Base-by-base conservation (phyloP, 2,888 invertebrate genomes). In the Caradrina clavipalpis region DNA sequence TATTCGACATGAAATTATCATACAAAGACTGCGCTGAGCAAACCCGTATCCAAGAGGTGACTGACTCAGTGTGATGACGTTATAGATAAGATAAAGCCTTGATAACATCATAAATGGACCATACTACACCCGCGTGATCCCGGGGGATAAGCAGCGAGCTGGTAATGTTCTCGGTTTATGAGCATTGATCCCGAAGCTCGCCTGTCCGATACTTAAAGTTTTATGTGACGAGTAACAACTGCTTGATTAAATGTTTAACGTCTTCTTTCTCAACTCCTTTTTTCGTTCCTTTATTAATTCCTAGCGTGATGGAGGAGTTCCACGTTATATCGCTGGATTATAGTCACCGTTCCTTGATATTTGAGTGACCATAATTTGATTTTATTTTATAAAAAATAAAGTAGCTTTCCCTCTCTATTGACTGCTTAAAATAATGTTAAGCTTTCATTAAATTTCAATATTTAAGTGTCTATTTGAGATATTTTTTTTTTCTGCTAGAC, bases 191-290 rank as follows among this genome's bases (percentile, higher is more conserved):
- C 51, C 42, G 21, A 22, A 39, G 49, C 73, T 57, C 78, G 78
- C 59, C 59, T 15, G 60, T 13, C 42, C n/a, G 65, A 73, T 60
- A 57, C 78, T 78, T 75, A 72, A 75, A 78, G 51, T 72, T 78
- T 76, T 60, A 75, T 45, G 73, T 45, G 51, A 53, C 21, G 26
- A 56, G 49, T 53, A 49, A 49, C 56, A 26, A 53, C 55, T 19
- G 69, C 51, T 72, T 72, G 75, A 78, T 78, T 60, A 75, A 64
- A 78, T 51, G 78, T 74, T 78, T 77, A 69, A 74, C 17, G 59
- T 51, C 17, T 19, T 56, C 42, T 42, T 76, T 53, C 68, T 67
- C 26, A 55, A 26, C 21, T 22, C 19, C 17, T n/a, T 55, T 68
- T 42, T 62, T 61, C 42, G 39, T 61, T 45, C 11, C 17, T 53